Conservation (phyloP, 2,888 invertebrate genomes). For the Catocala fraxini region DNA sequence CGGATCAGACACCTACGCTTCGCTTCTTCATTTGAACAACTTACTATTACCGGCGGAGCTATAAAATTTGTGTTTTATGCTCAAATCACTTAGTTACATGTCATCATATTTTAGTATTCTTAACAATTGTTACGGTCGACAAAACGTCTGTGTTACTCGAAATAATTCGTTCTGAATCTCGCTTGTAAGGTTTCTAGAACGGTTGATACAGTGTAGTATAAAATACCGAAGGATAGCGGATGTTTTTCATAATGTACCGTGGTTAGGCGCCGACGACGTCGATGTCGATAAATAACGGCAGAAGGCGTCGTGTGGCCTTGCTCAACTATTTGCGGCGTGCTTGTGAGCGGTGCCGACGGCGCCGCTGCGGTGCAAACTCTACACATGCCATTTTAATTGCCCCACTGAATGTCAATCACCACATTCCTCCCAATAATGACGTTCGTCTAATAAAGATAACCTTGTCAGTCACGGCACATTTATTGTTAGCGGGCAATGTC, state of each 20-base stretch:
- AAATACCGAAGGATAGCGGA: slow-evolving; percentile 55
- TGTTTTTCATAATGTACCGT: slow-evolving; percentile 57
- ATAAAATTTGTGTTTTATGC: slow-evolving; percentile 4
- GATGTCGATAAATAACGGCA: slow-evolving; percentile 70
- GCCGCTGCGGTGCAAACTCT: slow-evolving; percentile 42
- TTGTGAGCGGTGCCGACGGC: slow-evolving; percentile 58
- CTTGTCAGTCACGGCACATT: slow-evolving; percentile 45
- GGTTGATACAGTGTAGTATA: slow-evolving; percentile 17
- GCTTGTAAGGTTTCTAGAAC: slow-evolving; percentile 9
- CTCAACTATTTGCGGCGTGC: slow-evolving; percentile 78
- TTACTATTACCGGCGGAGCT: not conserved
- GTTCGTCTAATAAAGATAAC: slow-evolving; percentile 55
- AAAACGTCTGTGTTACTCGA: not conserved
- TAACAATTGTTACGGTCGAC: not conserved
- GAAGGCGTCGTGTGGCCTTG: slow-evolving; percentile 76
- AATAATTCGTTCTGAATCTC: slow-evolving; percentile 1
- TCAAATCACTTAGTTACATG: slow-evolving; percentile 1
- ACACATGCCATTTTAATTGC: slow-evolving; percentile 72
- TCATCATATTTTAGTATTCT: not conserved
- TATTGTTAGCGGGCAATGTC: slow-evolving; percentile 46
- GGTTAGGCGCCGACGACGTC: slow-evolving; percentile 58
- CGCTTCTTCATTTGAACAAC: not conserved
- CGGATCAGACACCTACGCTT: not conserved
- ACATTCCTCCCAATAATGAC: slow-evolving; percentile 66
- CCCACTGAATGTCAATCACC: slow-evolving; percentile 73